Conservation (phyloP, 1,140 invertebrate genomes). For the Apis florea region DNA sequence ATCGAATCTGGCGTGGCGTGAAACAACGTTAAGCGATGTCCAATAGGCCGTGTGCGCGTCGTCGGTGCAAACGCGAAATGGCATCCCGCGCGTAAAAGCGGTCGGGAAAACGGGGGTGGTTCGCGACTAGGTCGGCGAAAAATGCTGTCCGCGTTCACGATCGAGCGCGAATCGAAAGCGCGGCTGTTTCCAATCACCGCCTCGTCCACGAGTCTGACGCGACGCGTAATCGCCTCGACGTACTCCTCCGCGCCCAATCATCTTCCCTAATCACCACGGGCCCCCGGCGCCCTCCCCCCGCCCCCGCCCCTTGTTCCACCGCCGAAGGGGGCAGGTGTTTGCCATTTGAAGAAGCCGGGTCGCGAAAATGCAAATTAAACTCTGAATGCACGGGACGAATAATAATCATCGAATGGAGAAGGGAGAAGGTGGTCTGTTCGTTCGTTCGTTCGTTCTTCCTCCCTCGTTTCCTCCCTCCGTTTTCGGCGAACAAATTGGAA, state of each 20-base stretch:
- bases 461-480: no score
- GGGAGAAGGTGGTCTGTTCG: not conserved
- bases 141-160: slow-evolving; percentile 63
- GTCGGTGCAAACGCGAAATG: slow-evolving; percentile 54
- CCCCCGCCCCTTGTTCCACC: not conserved
- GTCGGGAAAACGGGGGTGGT: not conserved
- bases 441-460: not conserved
- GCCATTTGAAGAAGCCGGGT: not conserved
- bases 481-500: no score
- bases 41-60: slow-evolving; percentile 47
- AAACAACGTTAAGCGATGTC: slow-evolving; percentile 66
- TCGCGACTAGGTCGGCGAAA: slow-evolving; percentile 47
- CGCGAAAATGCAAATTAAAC: slow-evolving; percentile 20
- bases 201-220: slow-evolving; percentile 56
- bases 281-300: no score
- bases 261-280: slow-evolving; percentile 27
- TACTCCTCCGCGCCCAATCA: slow-evolving; percentile 30
- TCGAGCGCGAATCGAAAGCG: slow-evolving; percentile 66
- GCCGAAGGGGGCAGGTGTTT: not conserved
- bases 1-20: slow-evolving; percentile 38
- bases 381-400: slow-evolving; percentile 7
- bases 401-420: slow-evolving; percentile 21
- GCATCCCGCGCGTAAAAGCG: slow-evolving; percentile 23
- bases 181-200: slow-evolving; percentile 70
- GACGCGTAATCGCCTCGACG: slow-evolving; percentile 57